A percentile compares a stretch with the other conserved stretches of the same genome.
These are phyloP conservation scores for Falcunculus frontatus DNA, from an alignment of 2,113 vertebrate genomes.

Conservation along the genomic window DNA sequence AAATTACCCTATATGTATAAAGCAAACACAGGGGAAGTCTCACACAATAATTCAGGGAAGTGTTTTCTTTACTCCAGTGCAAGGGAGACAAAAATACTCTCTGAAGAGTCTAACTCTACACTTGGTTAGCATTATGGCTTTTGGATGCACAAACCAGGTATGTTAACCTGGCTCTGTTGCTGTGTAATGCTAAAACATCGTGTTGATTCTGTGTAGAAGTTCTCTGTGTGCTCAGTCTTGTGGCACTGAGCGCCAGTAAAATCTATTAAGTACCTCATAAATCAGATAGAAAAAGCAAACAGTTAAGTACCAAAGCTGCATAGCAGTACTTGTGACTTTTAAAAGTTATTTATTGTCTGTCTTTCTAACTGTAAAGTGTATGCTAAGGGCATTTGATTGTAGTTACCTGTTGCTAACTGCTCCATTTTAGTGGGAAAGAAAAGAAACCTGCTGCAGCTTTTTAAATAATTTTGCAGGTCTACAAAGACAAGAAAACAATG, in stretches of 20 bases:
- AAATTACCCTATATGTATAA: background rate
- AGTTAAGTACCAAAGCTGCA: background rate
- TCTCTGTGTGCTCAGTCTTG: background rate
- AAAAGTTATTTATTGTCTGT: background rate
- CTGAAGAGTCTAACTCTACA: background rate
- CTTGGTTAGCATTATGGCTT: background rate
- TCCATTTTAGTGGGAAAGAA: background rate
- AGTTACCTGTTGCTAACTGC: background rate
- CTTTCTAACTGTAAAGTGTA: background rate
- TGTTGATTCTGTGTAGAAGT: background rate
- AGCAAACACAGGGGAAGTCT: background rate
- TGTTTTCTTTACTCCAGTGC: background rate
- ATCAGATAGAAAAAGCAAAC: background rate
- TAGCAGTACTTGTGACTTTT: background rate
- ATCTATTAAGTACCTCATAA: background rate
- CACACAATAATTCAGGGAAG: background rate
- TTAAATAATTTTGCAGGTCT: background rate
- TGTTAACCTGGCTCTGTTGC: background rate
- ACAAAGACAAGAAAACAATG: background rate
- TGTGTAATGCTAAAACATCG: background rate
- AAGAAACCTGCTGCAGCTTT: background rate
- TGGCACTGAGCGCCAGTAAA: background rate
- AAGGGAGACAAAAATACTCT: background rate
- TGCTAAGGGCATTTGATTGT: background rate
- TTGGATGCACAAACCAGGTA: background rate